These are phyloP conservation scores for Drosophila tsacasi DNA, from an alignment of 1,140 invertebrate genomes.

Conservation along the genomic window DNA sequence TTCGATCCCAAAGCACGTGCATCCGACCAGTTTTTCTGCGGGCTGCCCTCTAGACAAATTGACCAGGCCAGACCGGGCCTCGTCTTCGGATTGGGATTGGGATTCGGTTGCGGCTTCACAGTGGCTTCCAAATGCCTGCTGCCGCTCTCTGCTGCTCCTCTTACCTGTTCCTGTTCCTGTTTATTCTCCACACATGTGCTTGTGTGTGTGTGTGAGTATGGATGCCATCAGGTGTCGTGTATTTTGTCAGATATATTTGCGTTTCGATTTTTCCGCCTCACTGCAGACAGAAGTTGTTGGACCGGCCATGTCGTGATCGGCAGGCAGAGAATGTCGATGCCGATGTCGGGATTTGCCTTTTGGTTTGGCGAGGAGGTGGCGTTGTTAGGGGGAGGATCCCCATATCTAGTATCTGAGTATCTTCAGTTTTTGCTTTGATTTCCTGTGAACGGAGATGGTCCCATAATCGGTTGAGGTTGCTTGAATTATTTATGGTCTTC, in stretches of 20 bases:
- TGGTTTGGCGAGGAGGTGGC: slow-evolving; percentile 1
- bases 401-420: slow-evolving; percentile 25
- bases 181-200: slow-evolving; percentile 12
- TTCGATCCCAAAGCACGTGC: slow-evolving; percentile 48
- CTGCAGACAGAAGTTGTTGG: slow-evolving; percentile 53
- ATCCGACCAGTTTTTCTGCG: slow-evolving; percentile 69
- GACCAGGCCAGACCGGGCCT: slow-evolving; percentile 34
- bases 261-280: slow-evolving; percentile 65
- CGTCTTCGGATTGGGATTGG: slow-evolving; percentile 28
- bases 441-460: slow-evolving; percentile 37
- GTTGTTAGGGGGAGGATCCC: slow-evolving; percentile 46
- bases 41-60: slow-evolving; percentile 71
- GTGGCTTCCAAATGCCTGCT: slow-evolving; percentile 23
- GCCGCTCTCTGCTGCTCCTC: slow-evolving; percentile 17
- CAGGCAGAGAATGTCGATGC: slow-evolving; percentile 26
- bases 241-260: slow-evolving; percentile 81
- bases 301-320: slow-evolving; percentile 51
- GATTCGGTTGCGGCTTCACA: slow-evolving; percentile 42
- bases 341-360: slow-evolving; percentile 28
- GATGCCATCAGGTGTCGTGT: slow-evolving; percentile 77
- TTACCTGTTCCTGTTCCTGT: slow-evolving; percentile 40
- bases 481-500: slow-evolving; percentile 1
- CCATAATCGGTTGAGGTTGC: slow-evolving; percentile 17
- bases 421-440: slow-evolving; percentile 34
- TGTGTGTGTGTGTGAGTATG: background rate